Conservation (phyloP, 2,113 vertebrate genomes). For the Nematolebias whitei region DNA sequence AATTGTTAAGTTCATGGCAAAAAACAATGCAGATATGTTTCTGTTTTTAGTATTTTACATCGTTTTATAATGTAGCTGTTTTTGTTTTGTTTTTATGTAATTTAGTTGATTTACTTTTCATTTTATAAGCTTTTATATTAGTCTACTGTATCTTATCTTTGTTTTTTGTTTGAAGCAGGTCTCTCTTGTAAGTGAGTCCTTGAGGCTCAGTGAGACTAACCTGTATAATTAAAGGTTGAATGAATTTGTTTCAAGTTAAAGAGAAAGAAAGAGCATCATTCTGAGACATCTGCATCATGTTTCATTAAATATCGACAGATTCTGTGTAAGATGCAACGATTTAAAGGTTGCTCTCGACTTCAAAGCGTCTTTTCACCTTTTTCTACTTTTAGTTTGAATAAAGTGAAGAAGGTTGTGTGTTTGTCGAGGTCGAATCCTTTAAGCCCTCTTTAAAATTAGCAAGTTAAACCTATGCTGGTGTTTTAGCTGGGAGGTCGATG, state of each 20-base stretch:
- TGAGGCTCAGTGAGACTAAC: no score
- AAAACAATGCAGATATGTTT: no score
- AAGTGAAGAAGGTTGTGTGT: neutral
- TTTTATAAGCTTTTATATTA: no score
- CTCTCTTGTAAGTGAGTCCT: no score
- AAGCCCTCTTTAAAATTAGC: neutral
- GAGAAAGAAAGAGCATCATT: neutral
- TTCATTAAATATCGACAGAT: neutral
- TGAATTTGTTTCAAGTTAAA: neutral
- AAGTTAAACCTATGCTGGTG: neutral
- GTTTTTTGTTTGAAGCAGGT: no score
- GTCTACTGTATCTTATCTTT: no score
- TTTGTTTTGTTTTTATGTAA: no score
- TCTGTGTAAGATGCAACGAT: neutral
- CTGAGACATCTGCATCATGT: neutral
- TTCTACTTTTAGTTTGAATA: neutral
- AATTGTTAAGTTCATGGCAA: no score
- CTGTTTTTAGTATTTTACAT: no score
- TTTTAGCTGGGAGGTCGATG: neutral
- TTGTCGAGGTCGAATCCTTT: constrained; percentile 12
- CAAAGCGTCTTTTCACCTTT: neutral
- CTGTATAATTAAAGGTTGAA: no score
- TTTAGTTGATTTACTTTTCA: no score
- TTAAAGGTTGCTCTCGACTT: constrained; percentile 9
- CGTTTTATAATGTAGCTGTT: no score